Percentiles rank a stretch among this genome's conserved stretches.
Evolutionary conservation across 2,797 vertebrate species (phyloP).

Genomic region (Sebastes alutus): DNA sequence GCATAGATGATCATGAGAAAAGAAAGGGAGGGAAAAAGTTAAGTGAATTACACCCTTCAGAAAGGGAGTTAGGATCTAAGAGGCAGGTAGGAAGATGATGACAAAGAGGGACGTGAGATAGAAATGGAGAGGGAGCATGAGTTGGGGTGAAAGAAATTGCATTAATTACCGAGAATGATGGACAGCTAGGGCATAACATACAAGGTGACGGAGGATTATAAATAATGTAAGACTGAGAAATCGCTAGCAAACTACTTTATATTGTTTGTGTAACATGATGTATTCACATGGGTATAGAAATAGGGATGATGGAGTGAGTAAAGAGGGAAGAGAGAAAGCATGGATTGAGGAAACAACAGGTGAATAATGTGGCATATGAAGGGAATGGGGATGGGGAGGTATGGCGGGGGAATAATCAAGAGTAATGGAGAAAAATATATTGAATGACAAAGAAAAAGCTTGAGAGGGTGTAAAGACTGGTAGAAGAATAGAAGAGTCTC

Average conservation of each 20-base stretch:
- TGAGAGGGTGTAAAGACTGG: neutral
- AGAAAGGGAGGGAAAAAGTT: neutral
- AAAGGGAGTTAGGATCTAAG: neutral
- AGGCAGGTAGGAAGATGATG: neutral
- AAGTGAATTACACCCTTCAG: neutral
- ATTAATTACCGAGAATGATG: slow-evolving; percentile 1
- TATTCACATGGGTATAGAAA: neutral
- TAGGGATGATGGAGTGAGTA: neutral
- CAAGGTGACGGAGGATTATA: neutral
- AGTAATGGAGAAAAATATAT: slow-evolving; percentile 15
- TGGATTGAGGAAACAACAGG: neutral
- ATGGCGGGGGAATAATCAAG: slow-evolving; percentile 15
- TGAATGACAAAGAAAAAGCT: slow-evolving; percentile 3
- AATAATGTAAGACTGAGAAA: neutral
- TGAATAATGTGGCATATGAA: neutral
- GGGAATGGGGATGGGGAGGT: neutral
- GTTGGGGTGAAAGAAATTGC: neutral
- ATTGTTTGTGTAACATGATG: neutral
- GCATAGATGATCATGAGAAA: slow-evolving; percentile 21
- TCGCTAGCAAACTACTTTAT: neutral
- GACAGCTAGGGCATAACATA: neutral
- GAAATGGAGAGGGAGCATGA: neutral
- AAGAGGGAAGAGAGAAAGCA: neutral
- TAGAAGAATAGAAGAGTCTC: neutral
- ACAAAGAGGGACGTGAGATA: neutral